Base-by-base conservation (phyloP, 2,888 invertebrate genomes). In the Torymus aiolomorphi region DNA sequence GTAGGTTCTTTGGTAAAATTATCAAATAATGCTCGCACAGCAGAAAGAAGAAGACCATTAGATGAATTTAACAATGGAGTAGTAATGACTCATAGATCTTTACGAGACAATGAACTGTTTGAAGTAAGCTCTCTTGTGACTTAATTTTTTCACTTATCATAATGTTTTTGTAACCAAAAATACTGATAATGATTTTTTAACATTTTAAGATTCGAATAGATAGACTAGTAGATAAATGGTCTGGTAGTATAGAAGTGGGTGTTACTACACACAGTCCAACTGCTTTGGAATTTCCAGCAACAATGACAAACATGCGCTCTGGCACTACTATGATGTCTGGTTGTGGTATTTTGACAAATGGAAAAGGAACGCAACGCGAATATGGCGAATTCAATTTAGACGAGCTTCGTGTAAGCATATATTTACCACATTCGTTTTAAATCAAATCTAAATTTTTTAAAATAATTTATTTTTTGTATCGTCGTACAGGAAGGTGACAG, bases 51-150 rank as follows among this genome's bases (percentile, higher is more conserved):
- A 75, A 93, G 97, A 79, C 97, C 98, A 0, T 91, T 96, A 8
- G 97, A 97, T 87, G 98, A 98, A 90, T 98, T 98, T 89, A 98
- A 98, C 90, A 97, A 98, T 90, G 98, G 97, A 0, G 97, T 98
- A 2, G 97, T 98, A 1, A 97, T 98, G 96, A 98, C 97, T 1
- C 96, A 97, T 87, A 93, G 98, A 59, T 95, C 97, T 0, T 91
- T 98, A 3, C 92, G 93, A 81, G 97, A 97, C 88, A 95, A 96
- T 86, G 98, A 98, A 90, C 91, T 98, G 20, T 98, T 98, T 90
- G 98, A 98, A 90, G 93, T 93, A 83, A 77, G 82, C 5, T 2
- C 3, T 31, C 31, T 4, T 31, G 31, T 31, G 3, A 31, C 59
- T 16, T 65, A 18, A 13, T 56, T 49, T 18, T 12, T 13, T 12